Base-by-base conservation (phyloP, 2,113 vertebrate genomes). In the Pseudopodoces humilis region DNA sequence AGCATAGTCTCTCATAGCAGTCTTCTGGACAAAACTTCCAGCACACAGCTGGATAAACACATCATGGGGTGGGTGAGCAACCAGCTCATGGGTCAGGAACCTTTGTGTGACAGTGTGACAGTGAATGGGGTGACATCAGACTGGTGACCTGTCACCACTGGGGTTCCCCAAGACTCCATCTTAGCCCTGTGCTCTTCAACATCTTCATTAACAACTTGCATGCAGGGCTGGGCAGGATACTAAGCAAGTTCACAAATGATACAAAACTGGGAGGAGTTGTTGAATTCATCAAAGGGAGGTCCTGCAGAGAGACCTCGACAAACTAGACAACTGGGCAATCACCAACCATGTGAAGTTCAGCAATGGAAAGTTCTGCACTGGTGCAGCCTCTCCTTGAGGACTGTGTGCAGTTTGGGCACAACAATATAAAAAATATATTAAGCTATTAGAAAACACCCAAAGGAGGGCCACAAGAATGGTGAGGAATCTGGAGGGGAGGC, bases 101-200 rank as follows among this genome's bases (percentile, higher is more conserved):
- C n/a, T n/a, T n/a, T n/a, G n/a, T n/a, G n/a, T n/a, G n/a, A 0
- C 75, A 25, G 24, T 25, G 21, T 25, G 1, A 35, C 1, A 7
- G 10, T 37, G 33, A 44, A 30, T 37, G 25, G 3, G 25, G 8
- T 43, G 35, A 39, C 44, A 35, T 43, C 65, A 43, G 49, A 37
- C 24, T n/a, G 44, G 23, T 5, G 30, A 33, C 30, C 24, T 49
- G 52, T 25, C 24, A 41, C 20, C 30, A 17, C 4, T n/a, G 43
- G 43, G 13, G 24, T 2, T 58, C 60, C 8, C 5, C 6, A 49
- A 50, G 35, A 43, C 24, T 85, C 13, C 35, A 23, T 41, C 30
- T 41, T 6, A 10, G 13, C 41, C 43, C 60, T 41, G 24, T 20
- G 30, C n/a, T 65, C n/a, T n/a, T 16, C 70, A 56, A 9, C 35